Evolutionary conservation across 2,113 vertebrate species (phyloP), one percentile per base, ranked within the genome.

Genomic region (Ceyx margarethae): DNA sequence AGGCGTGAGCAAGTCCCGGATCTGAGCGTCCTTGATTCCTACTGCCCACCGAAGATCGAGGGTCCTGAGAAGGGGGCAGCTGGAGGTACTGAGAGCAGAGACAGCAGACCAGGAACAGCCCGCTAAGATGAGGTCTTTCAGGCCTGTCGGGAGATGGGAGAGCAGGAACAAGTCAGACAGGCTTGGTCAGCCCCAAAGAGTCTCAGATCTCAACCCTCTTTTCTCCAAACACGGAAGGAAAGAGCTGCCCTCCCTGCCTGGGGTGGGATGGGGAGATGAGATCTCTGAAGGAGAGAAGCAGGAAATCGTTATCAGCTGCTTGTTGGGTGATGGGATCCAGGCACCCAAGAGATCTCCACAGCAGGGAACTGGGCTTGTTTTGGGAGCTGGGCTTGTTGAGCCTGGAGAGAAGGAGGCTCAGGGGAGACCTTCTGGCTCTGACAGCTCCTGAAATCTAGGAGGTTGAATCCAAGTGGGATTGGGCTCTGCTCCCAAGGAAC

Each of bases 41-140:
- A 99, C 98, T 90, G 98, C 98, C 98, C 99, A 99, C 91, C 99
- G 98, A 97, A 99, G 98, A 97, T 99, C 99, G 84, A 99, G 98
- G 85, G 99, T 99, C 94, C 98, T 99, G 93, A 99, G 98, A 94
- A 99, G 98, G 94, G 99, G 99, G 97, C 99, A 99, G 96, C 98
- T 98, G 96, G 98, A 98, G 80, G 98, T 99, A 97, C 99, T 99
- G 89, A 99, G 98, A 73, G 99, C 99, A 62, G 99, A 99, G 87
- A 99, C 98, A 2, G 98, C 99, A 37, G 98, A 98, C 99, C 99
- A 99, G 89, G 98, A 98, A 91, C 99, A 99, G 90, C 99, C 98
- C 6, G 99, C 98, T 71, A 99, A 89, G 93, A 99, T 98, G 97
- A 99, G 97, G 96, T 99, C 99, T 97, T 99, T 99, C 73, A 99